Conservation (phyloP, 2,888 invertebrate genomes). For the Drosophila emarginata region DNA sequence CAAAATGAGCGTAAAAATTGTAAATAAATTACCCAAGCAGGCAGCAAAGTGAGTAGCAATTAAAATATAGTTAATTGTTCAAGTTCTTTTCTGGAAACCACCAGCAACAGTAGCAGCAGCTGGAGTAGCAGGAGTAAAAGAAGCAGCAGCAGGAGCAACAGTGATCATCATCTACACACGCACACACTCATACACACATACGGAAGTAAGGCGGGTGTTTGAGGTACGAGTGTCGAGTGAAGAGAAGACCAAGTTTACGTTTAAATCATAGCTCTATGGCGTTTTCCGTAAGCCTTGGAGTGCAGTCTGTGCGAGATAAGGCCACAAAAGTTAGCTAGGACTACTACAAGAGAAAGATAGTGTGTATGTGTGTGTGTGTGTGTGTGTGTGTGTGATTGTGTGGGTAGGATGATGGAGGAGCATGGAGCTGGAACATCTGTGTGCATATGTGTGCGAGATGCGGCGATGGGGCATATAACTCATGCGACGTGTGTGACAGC, state of each 20-base stretch:
- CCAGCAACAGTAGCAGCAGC: not conserved
- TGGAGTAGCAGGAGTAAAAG: not conserved
- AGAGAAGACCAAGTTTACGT: slow-evolving; percentile 50
- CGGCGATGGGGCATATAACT: slow-evolving; percentile 54
- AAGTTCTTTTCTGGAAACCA: slow-evolving; percentile 5
- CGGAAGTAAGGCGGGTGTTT: slow-evolving; percentile 4
- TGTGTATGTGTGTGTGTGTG: not conserved
- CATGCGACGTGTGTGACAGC: slow-evolving; percentile 65
- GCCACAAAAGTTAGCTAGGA: slow-evolving; percentile 51
- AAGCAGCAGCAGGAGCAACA: not conserved
- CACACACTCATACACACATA: not conserved
- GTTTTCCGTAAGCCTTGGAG: slow-evolving; percentile 42
- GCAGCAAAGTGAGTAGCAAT: slow-evolving; percentile 44
- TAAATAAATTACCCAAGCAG: slow-evolving; percentile 57
- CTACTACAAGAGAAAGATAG: not conserved
- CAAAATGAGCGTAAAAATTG: slow-evolving; percentile 61
- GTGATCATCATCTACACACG: slow-evolving; percentile 2
- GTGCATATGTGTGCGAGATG: slow-evolving; percentile 25
- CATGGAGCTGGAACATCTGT: not conserved
- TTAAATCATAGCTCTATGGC: slow-evolving; percentile 61
- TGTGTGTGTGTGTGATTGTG: too few relatives aligned
- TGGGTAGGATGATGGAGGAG: not conserved
- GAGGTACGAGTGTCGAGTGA: slow-evolving; percentile 8
- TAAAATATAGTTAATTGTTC: slow-evolving; percentile 65
- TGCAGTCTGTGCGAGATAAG: slow-evolving; percentile 64